Base-by-base conservation (phyloP, 2,888 invertebrate genomes). In the Venustoraphidia nigricollis region DNA sequence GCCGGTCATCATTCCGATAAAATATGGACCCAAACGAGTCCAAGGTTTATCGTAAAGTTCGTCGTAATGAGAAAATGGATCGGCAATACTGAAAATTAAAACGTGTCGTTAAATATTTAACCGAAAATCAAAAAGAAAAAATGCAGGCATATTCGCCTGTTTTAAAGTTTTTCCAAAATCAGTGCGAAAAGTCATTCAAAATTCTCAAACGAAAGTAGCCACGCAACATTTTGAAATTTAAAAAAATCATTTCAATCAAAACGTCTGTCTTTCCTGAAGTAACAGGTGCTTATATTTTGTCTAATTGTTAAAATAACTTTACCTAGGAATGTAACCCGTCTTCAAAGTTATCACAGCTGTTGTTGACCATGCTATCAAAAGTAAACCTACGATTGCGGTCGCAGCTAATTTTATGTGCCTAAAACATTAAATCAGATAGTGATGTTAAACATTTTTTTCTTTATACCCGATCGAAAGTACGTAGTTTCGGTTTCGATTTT, bases 311-410 rank as follows among this genome's bases (percentile, higher is more conserved):
- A 47, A 40, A 37, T 36, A 36, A 47, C 55, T 56, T 58, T 53
- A 66, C 65, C 61, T 62, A 10, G 63, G 60, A 37, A 59, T 57
- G 49, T 63, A 58, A 35, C 59, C 52, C 3, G 58, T 55, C 6
- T 59, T 57, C 51, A 70, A 62, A 0, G 72, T 66, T 11, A 67
- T 64, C 41, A 69, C 59, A 3, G 72, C 68, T 17, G 77, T 75
- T 1, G 68, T 69, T 2, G 69, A 66, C 50, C 72, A 67, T 1
- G 68, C 63, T 34, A 73, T 56, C 50, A 72, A 59, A 13, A 69
- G 60, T 1, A 63, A 60, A 39, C 59, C 55, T 2, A 66, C 68
- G 14, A 69, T 58, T 6, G 63, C 55, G 1, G 63, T 63, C n/a
- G 37, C 45, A 9, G 45, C 45, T 8, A 45, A 8, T 9, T 11